Conservation (phyloP, 2,113 vertebrate species). For the Ahaetulla prasina region DNA sequence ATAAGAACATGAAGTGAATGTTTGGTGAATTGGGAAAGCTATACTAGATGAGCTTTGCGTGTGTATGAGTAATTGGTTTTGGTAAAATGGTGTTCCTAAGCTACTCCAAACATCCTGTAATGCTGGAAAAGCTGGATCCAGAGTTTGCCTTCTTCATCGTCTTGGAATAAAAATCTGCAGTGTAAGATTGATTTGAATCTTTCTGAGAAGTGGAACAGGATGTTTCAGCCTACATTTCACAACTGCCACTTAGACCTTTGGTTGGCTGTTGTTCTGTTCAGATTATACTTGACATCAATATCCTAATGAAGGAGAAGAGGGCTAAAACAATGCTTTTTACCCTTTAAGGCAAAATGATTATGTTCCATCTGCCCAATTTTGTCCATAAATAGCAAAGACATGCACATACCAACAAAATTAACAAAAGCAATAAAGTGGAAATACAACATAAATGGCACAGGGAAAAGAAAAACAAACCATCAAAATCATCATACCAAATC, state of each 20-base stretch:
- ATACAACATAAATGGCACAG: not conserved
- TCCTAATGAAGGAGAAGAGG: not conserved
- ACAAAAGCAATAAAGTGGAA: not conserved
- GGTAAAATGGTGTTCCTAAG: not conserved
- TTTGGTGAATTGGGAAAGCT: not conserved
- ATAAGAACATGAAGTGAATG: not conserved
- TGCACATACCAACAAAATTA: not conserved
- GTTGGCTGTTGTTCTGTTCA: not conserved
- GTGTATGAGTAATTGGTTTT: not conserved
- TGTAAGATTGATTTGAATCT: not conserved
- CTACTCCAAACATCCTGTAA: conserved; percentile 7
- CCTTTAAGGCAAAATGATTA: not conserved
- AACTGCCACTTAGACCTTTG: not conserved
- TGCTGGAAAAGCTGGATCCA: conserved; percentile 7
- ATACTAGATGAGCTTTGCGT: not conserved
- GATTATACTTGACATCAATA: not conserved
- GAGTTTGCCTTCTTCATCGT: not conserved
- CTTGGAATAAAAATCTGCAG: not conserved
- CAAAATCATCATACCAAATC: not conserved
- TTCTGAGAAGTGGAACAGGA: not conserved
- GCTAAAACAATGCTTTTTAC: not conserved
- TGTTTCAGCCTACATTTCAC: not conserved
- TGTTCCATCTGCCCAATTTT: not conserved
- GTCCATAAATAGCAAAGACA: not conserved
- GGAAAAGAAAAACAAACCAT: not conserved